phyloP scores from a whole-genome alignment of 2,888 invertebrate genomes.

The Drosophila parthenogenetica region DNA sequence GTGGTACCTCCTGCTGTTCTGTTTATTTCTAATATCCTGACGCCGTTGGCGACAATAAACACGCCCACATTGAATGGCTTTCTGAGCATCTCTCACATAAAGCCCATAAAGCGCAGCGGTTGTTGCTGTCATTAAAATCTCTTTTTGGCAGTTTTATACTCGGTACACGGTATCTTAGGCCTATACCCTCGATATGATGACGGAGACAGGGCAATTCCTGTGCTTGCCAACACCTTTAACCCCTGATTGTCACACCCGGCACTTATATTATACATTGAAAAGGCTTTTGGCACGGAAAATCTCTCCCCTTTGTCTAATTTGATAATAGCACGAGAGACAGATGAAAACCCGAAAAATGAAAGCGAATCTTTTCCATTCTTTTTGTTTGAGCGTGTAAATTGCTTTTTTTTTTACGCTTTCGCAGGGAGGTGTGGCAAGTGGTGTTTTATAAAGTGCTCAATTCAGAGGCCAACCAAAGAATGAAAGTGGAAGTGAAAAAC shows the following conservation, averaged over 20 bases:
- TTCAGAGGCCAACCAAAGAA: slow-evolving; percentile 31
- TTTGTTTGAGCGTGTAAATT: slow-evolving; percentile 62
- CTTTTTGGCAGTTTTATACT: slow-evolving; percentile 62
- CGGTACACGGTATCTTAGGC: slow-evolving; percentile 51
- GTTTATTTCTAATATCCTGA: slow-evolving; percentile 78
- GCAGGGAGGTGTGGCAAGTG: slow-evolving; percentile 26
- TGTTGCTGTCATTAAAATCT: slow-evolving; percentile 76
- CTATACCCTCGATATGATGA: slow-evolving; percentile 28
- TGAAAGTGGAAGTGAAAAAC: slow-evolving; percentile 27
- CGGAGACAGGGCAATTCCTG: slow-evolving; percentile 57
- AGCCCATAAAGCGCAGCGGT: slow-evolving; percentile 77
- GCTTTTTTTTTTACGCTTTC: slow-evolving; percentile 33
- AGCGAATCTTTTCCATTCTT: slow-evolving; percentile 37
- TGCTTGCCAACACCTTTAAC: slow-evolving; percentile 69
- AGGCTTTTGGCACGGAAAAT: slow-evolving; percentile 42
- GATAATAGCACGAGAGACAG: slow-evolving; percentile 53
- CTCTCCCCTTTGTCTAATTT: slow-evolving; percentile 75
- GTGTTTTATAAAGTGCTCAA: slow-evolving; percentile 50
- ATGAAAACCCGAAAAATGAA: slow-evolving; percentile 33
- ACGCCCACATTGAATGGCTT: slow-evolving; percentile 66
- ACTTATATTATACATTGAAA: slow-evolving; percentile 45
- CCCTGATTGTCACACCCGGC: slow-evolving; percentile 29
- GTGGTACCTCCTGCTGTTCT: slow-evolving; percentile 59
- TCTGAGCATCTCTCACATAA: slow-evolving; percentile 43
- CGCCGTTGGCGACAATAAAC: slow-evolving; percentile 71